Percentiles rank a stretch among this genome's conserved stretches.
phyloP scores from a whole-genome alignment of 2,888 invertebrate species.

The Euclidia mi region DNA sequence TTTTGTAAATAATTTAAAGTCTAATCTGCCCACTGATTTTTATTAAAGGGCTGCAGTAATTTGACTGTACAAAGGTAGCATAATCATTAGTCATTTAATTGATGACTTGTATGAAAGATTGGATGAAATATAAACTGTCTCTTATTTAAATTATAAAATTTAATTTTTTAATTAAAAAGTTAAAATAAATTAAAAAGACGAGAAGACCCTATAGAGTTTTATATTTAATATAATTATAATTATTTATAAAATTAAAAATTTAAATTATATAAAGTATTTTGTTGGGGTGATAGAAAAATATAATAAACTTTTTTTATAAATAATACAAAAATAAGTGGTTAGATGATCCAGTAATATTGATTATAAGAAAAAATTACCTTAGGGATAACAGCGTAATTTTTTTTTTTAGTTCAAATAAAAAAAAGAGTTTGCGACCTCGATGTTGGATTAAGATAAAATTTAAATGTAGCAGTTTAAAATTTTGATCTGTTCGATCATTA shows the following conservation, averaged over 20 bases:
- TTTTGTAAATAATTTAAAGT: conserved; percentile 91
- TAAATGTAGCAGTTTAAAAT: conserved; percentile 92
- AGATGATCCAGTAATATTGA: conserved; percentile 90
- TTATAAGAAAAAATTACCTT: conserved; percentile 94
- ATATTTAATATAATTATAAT: conserved; percentile 76
- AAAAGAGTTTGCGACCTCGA: conserved; percentile 96
- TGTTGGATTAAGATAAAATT: conserved; percentile 95
- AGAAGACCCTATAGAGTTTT: conserved; percentile 95
- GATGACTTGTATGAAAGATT: conserved; percentile 94
- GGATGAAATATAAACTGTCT: conserved; percentile 91
- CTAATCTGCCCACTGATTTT: conserved; percentile 93
- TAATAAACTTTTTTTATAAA: conserved; percentile 86
- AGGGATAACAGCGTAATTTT: conserved; percentile 96
- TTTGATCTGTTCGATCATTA: conserved; percentile 95
- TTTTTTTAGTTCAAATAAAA: conserved; percentile 93
- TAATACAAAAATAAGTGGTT: conserved; percentile 77
- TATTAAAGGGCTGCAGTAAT: conserved; percentile 94
- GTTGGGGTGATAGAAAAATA: conserved; percentile 92
- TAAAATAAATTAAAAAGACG: conserved; percentile 92
- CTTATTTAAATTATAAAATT: conserved; percentile 73
- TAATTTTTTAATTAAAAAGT: conserved; percentile 91
- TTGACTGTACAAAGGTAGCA: conserved; percentile 95
- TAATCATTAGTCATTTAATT: conserved; percentile 94
- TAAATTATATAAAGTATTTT: conserved; percentile 83
- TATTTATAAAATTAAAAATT: conserved; percentile 71